Base-by-base conservation (phyloP, 1,140 invertebrate genomes). In the Drosophila orosa region DNA sequence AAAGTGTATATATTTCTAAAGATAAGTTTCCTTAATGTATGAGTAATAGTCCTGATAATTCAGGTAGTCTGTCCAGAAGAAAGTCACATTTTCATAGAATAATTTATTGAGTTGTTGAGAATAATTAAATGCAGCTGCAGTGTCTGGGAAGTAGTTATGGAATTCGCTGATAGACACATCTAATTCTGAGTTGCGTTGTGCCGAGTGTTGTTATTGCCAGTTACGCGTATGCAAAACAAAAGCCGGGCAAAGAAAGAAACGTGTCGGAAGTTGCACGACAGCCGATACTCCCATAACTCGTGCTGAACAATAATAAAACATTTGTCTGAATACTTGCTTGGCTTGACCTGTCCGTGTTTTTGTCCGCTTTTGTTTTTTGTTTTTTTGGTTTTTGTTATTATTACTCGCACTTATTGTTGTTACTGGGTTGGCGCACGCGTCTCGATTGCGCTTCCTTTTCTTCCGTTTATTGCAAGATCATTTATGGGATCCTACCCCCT, bases 201-300 rank as follows among this genome's bases (percentile, higher is more conserved):
- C 35, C 33, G 62, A 35, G 44, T 80, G 40, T 55, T 42, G 22
- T 37, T 45, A 17, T 45, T 63, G 55, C 48, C 61, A 45, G 57
- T 61, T 62, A 45, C 33, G 62, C 63, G 63, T 52, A 83, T 80
- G 76, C 62, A 71, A 87, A 81, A 61, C 44, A 71, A 58, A 58
- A 59, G 35, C 56, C n/a, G 44, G 13, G 10, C 27, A 48, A 39
- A 52, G 54, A 72, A 52, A 24, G 45, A 50, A 89, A 89, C 84
- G 80, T 89, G 83, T 82, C 84, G 84, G 84, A 87, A 89, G 81
- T 86, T 72, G 83, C 84, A 75, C 67, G 79, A 87, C 76, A 74
- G 33, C 61, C 22, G 60, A 82, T 72, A 87, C 72, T 73, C 79
- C 54, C 79, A 76, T 63, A 79, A 80, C 56, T 80, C 50, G 45